These are phyloP conservation scores for Choristoneura fumiferana DNA, from an alignment of 1,140 invertebrate genomes.

Conservation along the genomic window DNA sequence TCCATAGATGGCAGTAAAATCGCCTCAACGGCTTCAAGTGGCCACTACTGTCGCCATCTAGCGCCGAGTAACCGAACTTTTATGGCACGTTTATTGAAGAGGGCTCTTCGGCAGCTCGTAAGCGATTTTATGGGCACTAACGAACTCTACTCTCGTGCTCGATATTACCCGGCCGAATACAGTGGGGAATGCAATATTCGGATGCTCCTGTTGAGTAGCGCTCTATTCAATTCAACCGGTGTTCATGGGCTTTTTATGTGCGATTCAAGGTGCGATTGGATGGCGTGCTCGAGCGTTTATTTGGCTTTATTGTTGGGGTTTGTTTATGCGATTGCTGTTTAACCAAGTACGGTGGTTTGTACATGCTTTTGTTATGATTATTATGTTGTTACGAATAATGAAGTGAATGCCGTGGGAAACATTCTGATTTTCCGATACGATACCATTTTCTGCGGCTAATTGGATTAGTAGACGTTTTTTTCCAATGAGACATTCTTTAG, in stretches of 20 bases:
- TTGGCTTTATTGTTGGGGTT: conserved; percentile 78
- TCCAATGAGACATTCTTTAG: neutral
- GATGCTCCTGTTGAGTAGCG: conserved; percentile 65
- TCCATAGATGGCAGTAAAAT: conserved; percentile 77
- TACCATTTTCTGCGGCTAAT: conserved; percentile 31
- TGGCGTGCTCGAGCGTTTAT: conserved; percentile 77
- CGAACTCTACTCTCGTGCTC: conserved; percentile 65
- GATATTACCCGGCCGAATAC: conserved; percentile 72
- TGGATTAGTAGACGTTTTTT: neutral
- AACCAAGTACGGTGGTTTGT: conserved; percentile 71
- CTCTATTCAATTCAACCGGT: conserved; percentile 73
- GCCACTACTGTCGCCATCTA: conserved; percentile 76
- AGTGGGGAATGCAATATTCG: conserved; percentile 64
- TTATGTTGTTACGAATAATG: conserved; percentile 71
- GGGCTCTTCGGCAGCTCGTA: conserved; percentile 76
- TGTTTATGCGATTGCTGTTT: conserved; percentile 78
- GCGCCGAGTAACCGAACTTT: conserved; percentile 73
- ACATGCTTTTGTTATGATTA: conserved; percentile 76
- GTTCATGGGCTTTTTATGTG: conserved; percentile 74
- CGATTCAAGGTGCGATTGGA: conserved; percentile 78
- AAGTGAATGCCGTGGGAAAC: conserved; percentile 51
- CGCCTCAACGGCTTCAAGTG: conserved; percentile 66
- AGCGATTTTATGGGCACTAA: conserved; percentile 74
- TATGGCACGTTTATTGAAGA: conserved; percentile 75
- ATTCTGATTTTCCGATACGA: conserved; percentile 29